Evolutionary conservation across 2,888 invertebrate species (phyloP), one percentile per base, ranked within the genome.

Genomic region (Temnothorax unifasciatus): DNA sequence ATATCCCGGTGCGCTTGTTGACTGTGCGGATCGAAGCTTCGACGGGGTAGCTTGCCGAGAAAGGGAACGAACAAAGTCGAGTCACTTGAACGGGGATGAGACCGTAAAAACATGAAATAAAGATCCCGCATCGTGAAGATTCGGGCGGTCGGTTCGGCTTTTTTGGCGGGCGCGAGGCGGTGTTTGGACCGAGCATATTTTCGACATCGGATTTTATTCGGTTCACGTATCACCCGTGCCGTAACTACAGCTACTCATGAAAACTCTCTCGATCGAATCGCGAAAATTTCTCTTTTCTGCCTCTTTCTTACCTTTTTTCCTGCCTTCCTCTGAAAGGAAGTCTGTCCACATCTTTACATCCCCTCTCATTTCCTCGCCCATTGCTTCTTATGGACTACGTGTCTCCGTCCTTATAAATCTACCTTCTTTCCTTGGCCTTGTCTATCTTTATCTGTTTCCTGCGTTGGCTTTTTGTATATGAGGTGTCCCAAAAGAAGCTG

Each of bases 101-200:
- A 41, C 50, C 75, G 82, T 86, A 88, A 90, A 88, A 90, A 88
- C 64, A 86, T 88, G 85, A 89, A 90, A 90, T 90, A 90, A 90
- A 89, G 85, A 90, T 90, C 75, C 81, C 38, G 73, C 82, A 84
- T 89, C 71, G n/a, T 15, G 34, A 11, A 68, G 77, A 38, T 57
- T 38, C 74, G 76, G 68, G 59, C 50, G 71, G 59, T 68, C 29
- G 44, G 69, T 83, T 83, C n/a, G 57, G 11, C 13, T 34, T 44
- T 47, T 47, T 63, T 63, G 81, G 84, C 21, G 13, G 66, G 38
- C 13, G 57, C 41, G 52, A 64, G 52, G 57, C 59, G n/a, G 68
- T 83, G 83, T 83, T 87, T 85, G 74, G 54, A 47, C 69, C 68
- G 61, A 87, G 87, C 88, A 91, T 92, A 91, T 91, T 92, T 91